Conservation (phyloP, 2,113 vertebrate species). For the Paradisaea rubra region DNA sequence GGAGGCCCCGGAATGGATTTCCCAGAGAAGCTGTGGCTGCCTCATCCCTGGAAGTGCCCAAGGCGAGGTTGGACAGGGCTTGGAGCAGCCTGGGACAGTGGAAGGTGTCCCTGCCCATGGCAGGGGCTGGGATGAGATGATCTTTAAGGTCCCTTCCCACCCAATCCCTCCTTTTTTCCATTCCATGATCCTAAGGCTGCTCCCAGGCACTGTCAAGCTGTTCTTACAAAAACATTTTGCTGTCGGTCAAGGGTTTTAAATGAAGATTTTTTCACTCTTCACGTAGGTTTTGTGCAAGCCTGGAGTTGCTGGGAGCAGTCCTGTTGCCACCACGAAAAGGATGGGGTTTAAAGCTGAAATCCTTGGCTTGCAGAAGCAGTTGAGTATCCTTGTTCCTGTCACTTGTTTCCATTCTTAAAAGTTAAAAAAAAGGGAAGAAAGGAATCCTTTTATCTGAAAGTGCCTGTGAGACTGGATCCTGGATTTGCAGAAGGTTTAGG, state of each 20-base stretch:
- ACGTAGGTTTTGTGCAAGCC: slow-evolving; percentile 56
- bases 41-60: neutral
- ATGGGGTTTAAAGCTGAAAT: slow-evolving; percentile 61
- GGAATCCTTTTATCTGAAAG: neutral
- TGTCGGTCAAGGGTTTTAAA: neutral
- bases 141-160: neutral
- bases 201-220: accelerated
- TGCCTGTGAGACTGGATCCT: too few species aligned
- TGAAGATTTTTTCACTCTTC: neutral
- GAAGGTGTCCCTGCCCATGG: neutral
- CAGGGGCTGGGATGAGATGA: neutral
- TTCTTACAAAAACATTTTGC: neutral
- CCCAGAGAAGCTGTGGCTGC: neutral
- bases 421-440: too few species aligned
- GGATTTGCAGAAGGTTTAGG: neutral
- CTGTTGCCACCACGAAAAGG: neutral
- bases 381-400: slow-evolving; percentile 35
- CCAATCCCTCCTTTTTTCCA: neutral
- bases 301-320: neutral
- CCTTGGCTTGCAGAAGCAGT: slow-evolving; percentile 67
- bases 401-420: accelerated
- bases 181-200: accelerated
- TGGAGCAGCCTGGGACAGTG: neutral
- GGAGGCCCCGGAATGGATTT: neutral
- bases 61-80: accelerated